Percentiles rank a stretch among this genome's conserved stretches.
Evolutionary conservation across 2,888 invertebrate species (phyloP).

Genomic region (Pheosia tremula): DNA sequence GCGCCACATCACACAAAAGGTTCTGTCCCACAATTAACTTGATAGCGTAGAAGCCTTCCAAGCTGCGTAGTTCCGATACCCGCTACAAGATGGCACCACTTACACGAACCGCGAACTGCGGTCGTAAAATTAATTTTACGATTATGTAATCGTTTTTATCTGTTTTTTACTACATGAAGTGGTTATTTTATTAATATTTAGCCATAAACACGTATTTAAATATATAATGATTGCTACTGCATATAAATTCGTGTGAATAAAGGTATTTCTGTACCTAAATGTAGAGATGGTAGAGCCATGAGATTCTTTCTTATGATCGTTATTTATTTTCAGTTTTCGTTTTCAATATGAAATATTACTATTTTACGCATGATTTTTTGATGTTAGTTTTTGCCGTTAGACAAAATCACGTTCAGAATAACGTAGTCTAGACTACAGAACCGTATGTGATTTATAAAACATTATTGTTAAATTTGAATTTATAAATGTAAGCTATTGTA

Average conservation of each 20-base stretch:
- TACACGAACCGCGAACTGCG: slow-evolving; percentile 33
- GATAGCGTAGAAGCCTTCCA: slow-evolving; percentile 69
- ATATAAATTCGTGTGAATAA: neutral
- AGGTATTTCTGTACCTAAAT: neutral
- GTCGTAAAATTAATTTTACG: slow-evolving; percentile 31
- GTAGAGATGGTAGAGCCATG: neutral
- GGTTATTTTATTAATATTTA: slow-evolving; percentile 11
- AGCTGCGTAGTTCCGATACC: slow-evolving; percentile 53
- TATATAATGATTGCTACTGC: slow-evolving; percentile 5
- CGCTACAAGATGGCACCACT: slow-evolving; percentile 64
- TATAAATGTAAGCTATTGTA: too few species aligned
- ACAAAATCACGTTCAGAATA: too few species aligned
- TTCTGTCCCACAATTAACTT: slow-evolving; percentile 54
- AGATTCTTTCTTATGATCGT: neutral
- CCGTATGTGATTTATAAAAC: too few species aligned
- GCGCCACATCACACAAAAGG: slow-evolving; percentile 51
- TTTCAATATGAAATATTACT: neutral
- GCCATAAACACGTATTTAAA: slow-evolving; percentile 9
- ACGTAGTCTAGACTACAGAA: too few species aligned
- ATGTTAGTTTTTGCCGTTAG: too few species aligned
- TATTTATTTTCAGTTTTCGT: neutral
- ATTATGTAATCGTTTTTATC: slow-evolving; percentile 36
- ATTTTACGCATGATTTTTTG: neutral
- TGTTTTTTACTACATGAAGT: slow-evolving; percentile 24
- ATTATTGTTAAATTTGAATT: too few species aligned